Percentiles rank a stretch among this genome's conserved stretches.
These are phyloP conservation scores for Peucedramus taeniatus DNA, from an alignment of 2,113 vertebrate genomes.

Conservation along the genomic window DNA sequence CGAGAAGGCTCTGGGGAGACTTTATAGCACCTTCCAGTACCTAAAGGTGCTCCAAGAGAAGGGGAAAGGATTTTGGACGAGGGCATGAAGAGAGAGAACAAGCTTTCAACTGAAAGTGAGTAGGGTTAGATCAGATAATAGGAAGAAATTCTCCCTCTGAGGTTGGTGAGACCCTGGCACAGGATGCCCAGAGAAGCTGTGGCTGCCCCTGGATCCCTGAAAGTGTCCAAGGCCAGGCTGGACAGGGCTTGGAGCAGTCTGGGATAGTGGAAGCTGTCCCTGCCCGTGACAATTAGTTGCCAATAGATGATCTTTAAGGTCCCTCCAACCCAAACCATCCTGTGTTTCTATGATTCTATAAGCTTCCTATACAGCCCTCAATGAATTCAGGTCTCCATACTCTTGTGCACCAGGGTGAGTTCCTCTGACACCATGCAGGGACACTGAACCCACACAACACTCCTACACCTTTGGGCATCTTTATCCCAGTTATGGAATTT, in stretches of 20 bases:
- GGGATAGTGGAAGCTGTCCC: fast-evolving
- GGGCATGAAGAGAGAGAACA: neutral
- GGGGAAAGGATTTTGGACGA: neutral
- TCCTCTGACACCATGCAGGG: neutral
- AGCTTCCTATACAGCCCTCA: fast-evolving
- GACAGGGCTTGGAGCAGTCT: fast-evolving
- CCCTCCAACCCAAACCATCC: neutral
- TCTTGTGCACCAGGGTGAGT: neutral
- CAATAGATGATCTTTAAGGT: neutral
- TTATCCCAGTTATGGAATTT: neutral
- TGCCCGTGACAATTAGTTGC: neutral
- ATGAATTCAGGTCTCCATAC: neutral
- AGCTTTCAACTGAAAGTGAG: neutral
- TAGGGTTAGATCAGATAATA: neutral
- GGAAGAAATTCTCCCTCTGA: neutral
- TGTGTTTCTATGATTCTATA: neutral
- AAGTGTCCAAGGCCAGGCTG: fast-evolving
- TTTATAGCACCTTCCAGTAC: neutral
- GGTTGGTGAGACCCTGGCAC: fast-evolving
- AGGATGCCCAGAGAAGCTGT: neutral
- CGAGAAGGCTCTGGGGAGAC: neutral
- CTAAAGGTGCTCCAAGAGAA: neutral
- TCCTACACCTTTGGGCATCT: too few relatives aligned
- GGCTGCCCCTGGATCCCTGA: neutral
- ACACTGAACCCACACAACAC: neutral